Base-by-base conservation (phyloP, 2,888 invertebrate species). In the Drosophila paranaensis region DNA sequence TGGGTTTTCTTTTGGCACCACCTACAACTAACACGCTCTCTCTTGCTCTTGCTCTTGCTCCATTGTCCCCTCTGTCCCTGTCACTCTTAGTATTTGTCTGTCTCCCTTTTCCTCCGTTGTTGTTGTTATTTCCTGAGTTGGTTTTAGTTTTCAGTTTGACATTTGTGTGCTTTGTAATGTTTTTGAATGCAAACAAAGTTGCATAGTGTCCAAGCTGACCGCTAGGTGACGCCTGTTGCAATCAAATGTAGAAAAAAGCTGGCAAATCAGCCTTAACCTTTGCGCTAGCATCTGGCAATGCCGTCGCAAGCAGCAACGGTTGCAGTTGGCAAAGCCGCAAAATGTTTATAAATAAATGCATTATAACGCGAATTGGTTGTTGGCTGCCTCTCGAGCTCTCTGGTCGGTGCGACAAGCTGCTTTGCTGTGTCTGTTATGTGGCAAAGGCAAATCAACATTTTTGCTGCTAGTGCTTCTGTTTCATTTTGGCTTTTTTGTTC, bases 131-230 rank as follows among this genome's bases (percentile, higher is more conserved):
- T 77, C 60, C 70, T 60, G 53, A 70, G 78, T 74, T 67, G 58
- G 51, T 61, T 67, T 66, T 71, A 79, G 70, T 74, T 72, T 68
- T 37, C 79, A 60, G 68, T 76, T 71, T 72, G 76, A 76, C 81
- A 79, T 73, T 77, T 74, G 63, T 58, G 55, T 27, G 50, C 20
- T 63, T 77, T 66, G 51, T 69, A 69, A 56, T 64, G 54, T 70
- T 80, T 71, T 75, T 71, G 81, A 75, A 85, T 77, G 83, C 75
- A 82, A 82, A 88, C 82, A 81, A 72, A 74, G 79, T 27, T 54
- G 54, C 39, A n/a, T 68, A 64, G 60, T 72, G 60, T 57, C 56
- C 72, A 56, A 43, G 39, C 60, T 77, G 77, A 74, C 66, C 81
- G 72, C 66, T 66, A 78, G 71, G 60, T 71, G 80, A 65, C 65